Conservation (phyloP, 2,797 vertebrate genomes). For the Rachycentron canadum region DNA sequence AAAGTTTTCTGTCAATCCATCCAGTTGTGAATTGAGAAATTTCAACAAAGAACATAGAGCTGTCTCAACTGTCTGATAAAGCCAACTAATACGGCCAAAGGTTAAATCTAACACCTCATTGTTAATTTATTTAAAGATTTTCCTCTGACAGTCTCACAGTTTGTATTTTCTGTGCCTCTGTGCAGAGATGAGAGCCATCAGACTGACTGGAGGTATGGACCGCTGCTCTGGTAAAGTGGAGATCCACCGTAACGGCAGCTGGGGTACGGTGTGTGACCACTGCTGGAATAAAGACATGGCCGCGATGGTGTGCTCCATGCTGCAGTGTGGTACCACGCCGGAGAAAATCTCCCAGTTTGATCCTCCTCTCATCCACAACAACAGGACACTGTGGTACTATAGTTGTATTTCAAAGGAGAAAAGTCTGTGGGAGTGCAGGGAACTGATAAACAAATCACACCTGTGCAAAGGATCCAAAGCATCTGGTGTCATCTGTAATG, state of each 20-base stretch:
- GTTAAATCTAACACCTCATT: too few species aligned
- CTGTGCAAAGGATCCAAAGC: conserved; percentile 51
- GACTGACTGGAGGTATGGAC: conserved; percentile 81
- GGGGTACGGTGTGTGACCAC: conserved; percentile 79
- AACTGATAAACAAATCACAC: fast-evolving
- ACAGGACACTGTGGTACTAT: conserved; percentile 61
- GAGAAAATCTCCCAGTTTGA: conserved; percentile 13
- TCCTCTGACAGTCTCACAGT: not conserved
- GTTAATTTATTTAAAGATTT: too few species aligned
- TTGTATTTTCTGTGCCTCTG: not conserved
- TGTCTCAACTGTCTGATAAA: too few species aligned
- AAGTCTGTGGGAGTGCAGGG: conserved; percentile 74
- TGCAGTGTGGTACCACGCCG: conserved; percentile 59
- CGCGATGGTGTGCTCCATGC: conserved; percentile 76
- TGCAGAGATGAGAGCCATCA: conserved; percentile 79
- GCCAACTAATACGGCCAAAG: too few species aligned
- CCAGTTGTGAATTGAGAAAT: too few species aligned
- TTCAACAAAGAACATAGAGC: too few species aligned
- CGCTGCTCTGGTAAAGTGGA: conserved; percentile 83
- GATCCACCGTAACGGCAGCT: conserved; percentile 82
- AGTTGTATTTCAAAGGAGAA: fast-evolving
- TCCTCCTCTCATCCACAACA: conserved; percentile 53
- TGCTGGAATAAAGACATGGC: conserved; percentile 63
- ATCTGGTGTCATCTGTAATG: conserved; percentile 76
- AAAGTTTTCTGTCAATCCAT: too few species aligned